A percentile compares a stretch with the other conserved stretches of the same genome.
These are phyloP conservation scores for Ennomos fuscantarius DNA, from an alignment of 2,888 invertebrate genomes.

Conservation along the genomic window DNA sequence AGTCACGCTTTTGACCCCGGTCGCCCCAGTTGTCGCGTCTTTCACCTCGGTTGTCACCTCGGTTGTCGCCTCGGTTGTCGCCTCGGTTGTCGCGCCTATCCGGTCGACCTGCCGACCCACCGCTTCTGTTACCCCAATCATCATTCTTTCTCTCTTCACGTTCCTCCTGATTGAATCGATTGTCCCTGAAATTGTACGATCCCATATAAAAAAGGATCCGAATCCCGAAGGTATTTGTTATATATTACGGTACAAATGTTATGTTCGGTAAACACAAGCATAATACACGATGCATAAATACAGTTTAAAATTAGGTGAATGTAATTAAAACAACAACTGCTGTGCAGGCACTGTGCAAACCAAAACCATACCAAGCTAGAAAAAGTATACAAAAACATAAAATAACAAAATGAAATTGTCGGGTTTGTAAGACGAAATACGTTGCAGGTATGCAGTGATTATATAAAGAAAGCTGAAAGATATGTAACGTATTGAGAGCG, in stretches of 20 bases:
- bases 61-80: constrained; percentile 37
- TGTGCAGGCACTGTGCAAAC: constrained; percentile 22
- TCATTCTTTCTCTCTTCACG: constrained; percentile 58
- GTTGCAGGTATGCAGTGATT: constrained; percentile 49
- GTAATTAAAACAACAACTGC: neutral
- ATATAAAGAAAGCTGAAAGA: constrained; percentile 45
- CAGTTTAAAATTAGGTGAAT: constrained; percentile 1
- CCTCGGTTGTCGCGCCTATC: constrained; percentile 39
- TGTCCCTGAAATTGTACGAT: constrained; percentile 44
- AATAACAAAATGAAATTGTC: constrained; percentile 42
- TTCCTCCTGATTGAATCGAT: constrained; percentile 57
- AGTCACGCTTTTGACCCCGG: constrained; percentile 48
- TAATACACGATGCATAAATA: constrained; percentile 14
- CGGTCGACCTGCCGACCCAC: constrained; percentile 31
- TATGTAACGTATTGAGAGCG: constrained; percentile 51
- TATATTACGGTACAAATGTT: neutral
- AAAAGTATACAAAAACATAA: constrained; percentile 34
- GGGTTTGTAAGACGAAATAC: constrained; percentile 34
- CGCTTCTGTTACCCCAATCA: constrained; percentile 53
- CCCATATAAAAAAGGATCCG: neutral
- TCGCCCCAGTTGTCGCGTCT: constrained; percentile 55
- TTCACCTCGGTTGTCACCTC: constrained; percentile 39
- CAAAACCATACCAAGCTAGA: constrained; percentile 56
- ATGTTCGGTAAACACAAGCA: constrained; percentile 7
- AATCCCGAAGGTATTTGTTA: neutral